phyloP scores from a whole-genome alignment of 2,888 invertebrate species.

The Gisinianus flammeolus region DNA sequence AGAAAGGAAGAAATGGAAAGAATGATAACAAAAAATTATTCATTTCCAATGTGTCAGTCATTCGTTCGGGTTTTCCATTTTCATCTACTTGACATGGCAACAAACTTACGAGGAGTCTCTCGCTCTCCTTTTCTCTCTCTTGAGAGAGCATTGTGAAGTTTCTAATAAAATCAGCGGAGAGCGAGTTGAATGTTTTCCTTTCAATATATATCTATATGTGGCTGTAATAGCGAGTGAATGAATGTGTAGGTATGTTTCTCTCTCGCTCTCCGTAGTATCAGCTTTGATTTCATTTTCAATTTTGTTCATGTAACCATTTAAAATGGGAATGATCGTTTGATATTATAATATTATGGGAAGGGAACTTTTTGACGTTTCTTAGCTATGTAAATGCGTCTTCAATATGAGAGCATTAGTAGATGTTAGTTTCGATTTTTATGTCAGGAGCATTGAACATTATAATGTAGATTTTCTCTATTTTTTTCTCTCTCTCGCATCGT shows the following conservation, averaged over 20 bases:
- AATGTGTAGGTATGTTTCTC: background rate
- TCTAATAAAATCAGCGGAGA: slow-evolving; percentile 1
- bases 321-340: background rate
- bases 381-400: background rate
- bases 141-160: background rate
- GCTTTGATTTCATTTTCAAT: background rate
- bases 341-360: background rate
- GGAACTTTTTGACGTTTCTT: background rate
- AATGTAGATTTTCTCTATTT: background rate
- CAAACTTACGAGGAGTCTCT: slow-evolving; percentile 23
- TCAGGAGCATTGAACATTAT: slow-evolving; percentile 16
- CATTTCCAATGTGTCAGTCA: slow-evolving; percentile 55
- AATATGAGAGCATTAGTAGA: slow-evolving; percentile 3
- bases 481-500: too few species aligned
- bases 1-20: slow-evolving; percentile 19
- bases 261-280: background rate
- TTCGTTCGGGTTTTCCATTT: slow-evolving; percentile 37
- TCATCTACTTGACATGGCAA: slow-evolving; percentile 22
- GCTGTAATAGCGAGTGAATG: background rate
- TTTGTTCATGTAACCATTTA: background rate
- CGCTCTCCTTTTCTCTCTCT: too few species aligned
- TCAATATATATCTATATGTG: background rate
- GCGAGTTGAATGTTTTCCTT: background rate
- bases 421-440: slow-evolving; percentile 23
- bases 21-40: slow-evolving; percentile 53